Percentiles rank a stretch among this genome's conserved stretches.
Evolutionary conservation across 2,113 vertebrate genomes (phyloP).

Genomic region (Proterorhinus semilunaris): DNA sequence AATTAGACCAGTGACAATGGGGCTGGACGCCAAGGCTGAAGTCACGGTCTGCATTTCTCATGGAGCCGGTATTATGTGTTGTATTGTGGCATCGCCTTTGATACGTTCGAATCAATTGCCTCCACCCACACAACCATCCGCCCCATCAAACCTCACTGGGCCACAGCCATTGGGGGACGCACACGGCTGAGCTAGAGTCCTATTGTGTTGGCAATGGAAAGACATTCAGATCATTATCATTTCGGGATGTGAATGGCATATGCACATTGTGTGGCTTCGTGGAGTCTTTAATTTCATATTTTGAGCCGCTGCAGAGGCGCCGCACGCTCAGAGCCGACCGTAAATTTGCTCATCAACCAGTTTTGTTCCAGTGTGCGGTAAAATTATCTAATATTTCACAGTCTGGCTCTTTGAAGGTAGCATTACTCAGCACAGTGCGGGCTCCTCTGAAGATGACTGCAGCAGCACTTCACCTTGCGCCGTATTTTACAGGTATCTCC

Average conservation of each 20-base stretch:
- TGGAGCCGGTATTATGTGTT: slow-evolving; percentile 28
- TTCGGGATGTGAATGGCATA: slow-evolving; percentile 39
- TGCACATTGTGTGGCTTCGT: slow-evolving; percentile 34
- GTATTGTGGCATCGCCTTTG: slow-evolving; percentile 50
- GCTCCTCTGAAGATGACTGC: slow-evolving; percentile 13
- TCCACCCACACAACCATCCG: slow-evolving; percentile 56
- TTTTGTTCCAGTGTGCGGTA: slow-evolving; percentile 64
- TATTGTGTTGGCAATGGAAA: slow-evolving; percentile 57
- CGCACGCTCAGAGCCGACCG: slow-evolving; percentile 41
- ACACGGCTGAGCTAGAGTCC: slow-evolving; percentile 37
- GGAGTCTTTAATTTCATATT: slow-evolving; percentile 4
- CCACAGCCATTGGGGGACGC: slow-evolving; percentile 58
- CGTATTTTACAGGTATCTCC: slow-evolving; percentile 20
- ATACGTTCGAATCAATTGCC: slow-evolving; percentile 61
- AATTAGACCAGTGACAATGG: slow-evolving; percentile 44
- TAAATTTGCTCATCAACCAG: slow-evolving; percentile 66
- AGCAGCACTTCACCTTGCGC: slow-evolving; percentile 22
- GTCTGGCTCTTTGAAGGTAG: slow-evolving; percentile 61
- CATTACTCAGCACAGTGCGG: slow-evolving; percentile 40
- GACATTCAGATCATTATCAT: slow-evolving; percentile 67
- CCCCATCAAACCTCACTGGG: slow-evolving; percentile 47
- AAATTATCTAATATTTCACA: slow-evolving; percentile 64
- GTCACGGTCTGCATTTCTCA: slow-evolving; percentile 21
- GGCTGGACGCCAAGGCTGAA: slow-evolving; percentile 12
- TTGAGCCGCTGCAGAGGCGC: not conserved